Conservation (phyloP, 2,888 invertebrate species). For the Cosmia trapezina region DNA sequence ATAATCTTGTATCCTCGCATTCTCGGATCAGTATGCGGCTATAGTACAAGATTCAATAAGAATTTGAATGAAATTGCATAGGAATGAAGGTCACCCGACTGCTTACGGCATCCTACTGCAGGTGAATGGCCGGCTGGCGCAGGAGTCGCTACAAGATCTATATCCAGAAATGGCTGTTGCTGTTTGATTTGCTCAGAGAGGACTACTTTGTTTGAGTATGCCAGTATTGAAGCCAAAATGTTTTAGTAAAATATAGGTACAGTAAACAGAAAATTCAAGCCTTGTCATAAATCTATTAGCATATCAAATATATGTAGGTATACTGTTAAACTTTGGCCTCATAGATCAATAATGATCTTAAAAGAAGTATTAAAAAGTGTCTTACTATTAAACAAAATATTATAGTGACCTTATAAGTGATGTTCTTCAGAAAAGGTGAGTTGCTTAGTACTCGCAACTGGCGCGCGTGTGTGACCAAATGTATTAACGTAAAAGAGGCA, state of each 20-base stretch:
- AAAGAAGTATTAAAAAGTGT: background rate
- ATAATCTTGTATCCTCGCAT: conserved; percentile 19
- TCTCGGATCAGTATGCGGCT: conserved; percentile 40
- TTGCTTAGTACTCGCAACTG: too few species aligned
- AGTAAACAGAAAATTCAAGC: background rate
- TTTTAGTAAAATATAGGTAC: background rate
- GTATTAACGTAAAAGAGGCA: too few species aligned
- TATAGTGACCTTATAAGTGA: too few species aligned
- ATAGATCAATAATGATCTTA: background rate
- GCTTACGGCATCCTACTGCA: conserved; percentile 68
- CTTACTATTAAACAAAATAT: too few species aligned
- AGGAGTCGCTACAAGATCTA: conserved; percentile 60
- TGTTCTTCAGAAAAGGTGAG: too few species aligned
- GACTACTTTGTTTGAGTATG: conserved; percentile 17
- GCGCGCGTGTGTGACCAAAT: too few species aligned
- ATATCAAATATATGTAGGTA: background rate
- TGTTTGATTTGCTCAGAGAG: conserved; percentile 45
- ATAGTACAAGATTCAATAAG: conserved; percentile 54
- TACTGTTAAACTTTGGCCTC: background rate
- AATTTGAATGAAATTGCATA: conserved; percentile 64
- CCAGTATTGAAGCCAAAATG: background rate
- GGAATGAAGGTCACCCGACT: conserved; percentile 65
- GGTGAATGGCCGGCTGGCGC: conserved; percentile 67
- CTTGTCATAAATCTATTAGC: background rate
- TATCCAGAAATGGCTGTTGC: conserved; percentile 49